Conservation (phyloP, 2,113 vertebrate genomes). For the Leuciscus idus region DNA sequence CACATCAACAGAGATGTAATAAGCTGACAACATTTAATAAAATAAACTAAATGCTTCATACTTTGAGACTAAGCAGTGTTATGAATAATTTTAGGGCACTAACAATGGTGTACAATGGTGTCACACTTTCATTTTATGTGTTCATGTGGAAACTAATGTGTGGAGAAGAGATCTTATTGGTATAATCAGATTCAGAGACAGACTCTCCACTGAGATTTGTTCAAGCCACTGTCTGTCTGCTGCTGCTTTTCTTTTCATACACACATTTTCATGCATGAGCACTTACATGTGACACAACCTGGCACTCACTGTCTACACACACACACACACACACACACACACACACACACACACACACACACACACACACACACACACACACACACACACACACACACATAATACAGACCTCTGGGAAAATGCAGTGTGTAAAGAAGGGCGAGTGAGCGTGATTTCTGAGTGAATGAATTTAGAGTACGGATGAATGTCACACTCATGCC, state of each 20-base stretch:
- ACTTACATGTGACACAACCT: slow-evolving; percentile 63
- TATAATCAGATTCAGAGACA: slow-evolving; percentile 17
- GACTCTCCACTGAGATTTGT: slow-evolving; percentile 27
- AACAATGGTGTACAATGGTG: not conserved
- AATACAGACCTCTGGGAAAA: slow-evolving; percentile 60
- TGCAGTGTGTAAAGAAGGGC: slow-evolving; percentile 11
- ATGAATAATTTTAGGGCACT: not conserved
- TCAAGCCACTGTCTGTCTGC: slow-evolving; percentile 47
- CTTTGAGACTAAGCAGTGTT: not conserved
- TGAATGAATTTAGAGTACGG: slow-evolving; percentile 58
- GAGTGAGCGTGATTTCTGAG: slow-evolving; percentile 28
- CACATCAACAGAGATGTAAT: not conserved
- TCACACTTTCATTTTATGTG: not conserved
- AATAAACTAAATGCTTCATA: not conserved
- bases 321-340: slow-evolving; percentile 64
- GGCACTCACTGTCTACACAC: slow-evolving; percentile 49
- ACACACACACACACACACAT: slow-evolving; percentile 46
- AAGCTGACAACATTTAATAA: not conserved
- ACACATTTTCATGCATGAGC: slow-evolving; percentile 68
- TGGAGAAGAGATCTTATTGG: not conserved
- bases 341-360: slow-evolving; percentile 59
- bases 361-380: slow-evolving; percentile 57
- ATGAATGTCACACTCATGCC: slow-evolving; percentile 39
- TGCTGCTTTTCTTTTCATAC: slow-evolving; percentile 52
- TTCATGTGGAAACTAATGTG: slow-evolving; percentile 24